phyloP scores from a whole-genome alignment of 2,888 invertebrate genomes.

The Hofmannophila pseudospretella region DNA sequence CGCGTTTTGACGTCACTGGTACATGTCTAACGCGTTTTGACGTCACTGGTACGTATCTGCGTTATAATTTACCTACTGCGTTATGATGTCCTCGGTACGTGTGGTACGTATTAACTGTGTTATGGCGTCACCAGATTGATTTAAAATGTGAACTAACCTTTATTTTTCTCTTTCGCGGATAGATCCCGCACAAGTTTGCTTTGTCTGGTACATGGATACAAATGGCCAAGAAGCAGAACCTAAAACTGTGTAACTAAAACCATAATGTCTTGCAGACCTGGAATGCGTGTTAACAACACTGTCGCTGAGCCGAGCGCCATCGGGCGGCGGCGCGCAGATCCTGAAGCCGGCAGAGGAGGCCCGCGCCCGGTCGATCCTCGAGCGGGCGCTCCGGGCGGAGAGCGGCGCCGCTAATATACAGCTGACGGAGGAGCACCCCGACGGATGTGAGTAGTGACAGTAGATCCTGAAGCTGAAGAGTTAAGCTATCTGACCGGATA shows the following conservation, averaged over 20 bases:
- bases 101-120: too few relatives aligned
- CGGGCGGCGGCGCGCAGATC: constrained; percentile 78
- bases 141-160: too few relatives aligned
- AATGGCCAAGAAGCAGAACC: too few relatives aligned
- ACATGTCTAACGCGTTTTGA: background rate
- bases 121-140: too few relatives aligned
- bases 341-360: constrained; percentile 85
- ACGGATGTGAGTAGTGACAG: constrained; percentile 81
- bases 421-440: constrained; percentile 87
- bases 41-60: too few relatives aligned
- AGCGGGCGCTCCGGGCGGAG: constrained; percentile 89
- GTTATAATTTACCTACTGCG: too few relatives aligned
- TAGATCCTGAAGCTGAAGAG: background rate
- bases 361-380: constrained; percentile 89
- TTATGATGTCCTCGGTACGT: constrained; percentile 89
- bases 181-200: too few relatives aligned
- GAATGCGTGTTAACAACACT: constrained; percentile 93
- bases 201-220: too few relatives aligned
- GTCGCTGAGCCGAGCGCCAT: constrained; percentile 84
- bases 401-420: constrained; percentile 75
- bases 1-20: too few relatives aligned
- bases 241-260: too few relatives aligned
- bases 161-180: too few relatives aligned
- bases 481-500: too few relatives aligned
- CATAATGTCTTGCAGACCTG: constrained; percentile 85